A percentile compares a stretch with the other conserved stretches of the same genome.
phyloP scores from a whole-genome alignment of 2,888 invertebrate genomes.

The Anthrax anthrax region DNA sequence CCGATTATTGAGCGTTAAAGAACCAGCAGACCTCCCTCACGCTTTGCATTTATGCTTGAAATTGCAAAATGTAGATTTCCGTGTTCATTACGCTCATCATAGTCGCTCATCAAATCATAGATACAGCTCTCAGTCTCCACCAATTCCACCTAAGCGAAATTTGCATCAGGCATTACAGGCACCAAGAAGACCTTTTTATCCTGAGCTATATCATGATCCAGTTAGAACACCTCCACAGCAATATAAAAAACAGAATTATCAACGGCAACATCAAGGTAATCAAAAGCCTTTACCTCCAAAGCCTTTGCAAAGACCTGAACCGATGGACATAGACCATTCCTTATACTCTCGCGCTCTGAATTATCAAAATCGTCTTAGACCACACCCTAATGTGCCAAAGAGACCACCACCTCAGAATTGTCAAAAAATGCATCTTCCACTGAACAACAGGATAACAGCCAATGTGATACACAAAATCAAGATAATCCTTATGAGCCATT shows the following conservation, averaged over 20 bases:
- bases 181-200: background rate
- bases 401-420: background rate
- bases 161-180: background rate
- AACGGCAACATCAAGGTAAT: background rate
- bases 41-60: background rate
- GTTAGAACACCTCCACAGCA: background rate
- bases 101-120: background rate
- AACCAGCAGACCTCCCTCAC: constrained; percentile 1
- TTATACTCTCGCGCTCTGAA: constrained; percentile 8
- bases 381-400: background rate
- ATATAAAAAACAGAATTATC: background rate
- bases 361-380: constrained; percentile 6
- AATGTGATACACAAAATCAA: background rate
- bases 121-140: background rate
- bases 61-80: constrained; percentile 1
- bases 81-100: background rate
- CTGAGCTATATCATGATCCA: constrained; percentile 1
- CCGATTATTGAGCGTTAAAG: constrained; percentile 3
- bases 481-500: background rate
- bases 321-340: constrained; percentile 10
- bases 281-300: constrained; percentile 5
- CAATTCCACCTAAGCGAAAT: constrained; percentile 1
- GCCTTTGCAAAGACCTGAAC: constrained; percentile 8
- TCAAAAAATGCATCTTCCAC: background rate
- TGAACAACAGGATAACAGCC: background rate